phyloP scores from a whole-genome alignment of 2,888 invertebrate species.

The Aphrophora alni region DNA sequence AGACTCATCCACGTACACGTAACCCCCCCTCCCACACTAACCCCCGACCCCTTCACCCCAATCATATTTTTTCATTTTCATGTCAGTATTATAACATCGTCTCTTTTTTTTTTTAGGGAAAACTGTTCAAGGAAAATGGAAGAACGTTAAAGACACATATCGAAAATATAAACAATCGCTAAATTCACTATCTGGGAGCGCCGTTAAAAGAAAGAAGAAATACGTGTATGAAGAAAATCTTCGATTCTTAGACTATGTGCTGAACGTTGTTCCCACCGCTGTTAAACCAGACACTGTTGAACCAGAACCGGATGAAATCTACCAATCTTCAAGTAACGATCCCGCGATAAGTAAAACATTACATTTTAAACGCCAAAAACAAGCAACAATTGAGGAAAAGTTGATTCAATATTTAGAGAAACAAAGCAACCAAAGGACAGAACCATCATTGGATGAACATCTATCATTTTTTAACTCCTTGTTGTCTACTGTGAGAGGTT shows the following conservation, averaged over 20 bases:
- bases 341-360: not conserved
- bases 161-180: not conserved
- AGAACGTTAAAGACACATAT: not conserved
- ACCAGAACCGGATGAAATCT: no score
- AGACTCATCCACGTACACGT: no score
- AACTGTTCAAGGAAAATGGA: not conserved
- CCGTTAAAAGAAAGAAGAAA: not conserved
- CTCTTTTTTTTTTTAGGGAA: not conserved
- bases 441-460: not conserved
- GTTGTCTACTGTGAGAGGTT: not conserved
- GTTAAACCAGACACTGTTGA: not conserved
- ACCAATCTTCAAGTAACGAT: no score
- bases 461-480: not conserved
- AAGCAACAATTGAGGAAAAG: not conserved
- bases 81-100: no score
- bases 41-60: no score
- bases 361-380: not conserved
- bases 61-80: no score
- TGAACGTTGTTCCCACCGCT: not conserved
- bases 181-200: not conserved
- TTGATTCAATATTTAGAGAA: not conserved
- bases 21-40: no score
- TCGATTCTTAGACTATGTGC: not conserved
- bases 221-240: not conserved
- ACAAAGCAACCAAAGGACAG: not conserved